A percentile compares a stretch with the other conserved stretches of the same genome.
phyloP scores from a whole-genome alignment of 2,888 invertebrate species.

The Diaperis boleti region DNA sequence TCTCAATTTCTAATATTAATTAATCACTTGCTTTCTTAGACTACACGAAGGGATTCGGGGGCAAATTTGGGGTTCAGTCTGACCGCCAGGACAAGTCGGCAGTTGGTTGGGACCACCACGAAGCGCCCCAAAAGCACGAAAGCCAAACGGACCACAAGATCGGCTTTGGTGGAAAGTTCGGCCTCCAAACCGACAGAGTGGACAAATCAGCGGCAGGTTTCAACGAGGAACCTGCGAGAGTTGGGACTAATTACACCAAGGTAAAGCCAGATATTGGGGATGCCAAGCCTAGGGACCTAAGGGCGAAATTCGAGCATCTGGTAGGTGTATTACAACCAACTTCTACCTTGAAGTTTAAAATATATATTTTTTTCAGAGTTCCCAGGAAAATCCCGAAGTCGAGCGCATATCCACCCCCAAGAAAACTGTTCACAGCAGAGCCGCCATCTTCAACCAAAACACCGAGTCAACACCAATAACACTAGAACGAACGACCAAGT shows the following conservation, averaged over 20 bases:
- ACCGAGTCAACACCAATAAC: slow-evolving; percentile 44
- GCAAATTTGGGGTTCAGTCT: slow-evolving; percentile 80
- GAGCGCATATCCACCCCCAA: slow-evolving; percentile 55
- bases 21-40: too few relatives aligned
- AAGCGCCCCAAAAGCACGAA: slow-evolving; percentile 75
- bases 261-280: slow-evolving; percentile 74
- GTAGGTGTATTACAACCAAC: too few relatives aligned
- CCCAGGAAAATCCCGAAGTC: slow-evolving; percentile 49
- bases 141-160: slow-evolving; percentile 79
- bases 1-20: too few relatives aligned
- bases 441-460: slow-evolving; percentile 56
- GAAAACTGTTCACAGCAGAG: slow-evolving; percentile 59
- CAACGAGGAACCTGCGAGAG: slow-evolving; percentile 75
- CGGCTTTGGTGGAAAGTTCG: slow-evolving; percentile 87
- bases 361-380: too few relatives aligned
- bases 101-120: slow-evolving; percentile 83
- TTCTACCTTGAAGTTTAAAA: too few relatives aligned
- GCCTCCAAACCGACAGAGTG: slow-evolving; percentile 81
- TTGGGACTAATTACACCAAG: slow-evolving; percentile 76
- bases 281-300: slow-evolving; percentile 81
- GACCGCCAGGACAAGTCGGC: slow-evolving; percentile 82
- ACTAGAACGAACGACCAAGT: slow-evolving; percentile 55
- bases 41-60: slow-evolving; percentile 78
- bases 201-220: slow-evolving; percentile 86
- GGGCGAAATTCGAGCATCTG: slow-evolving; percentile 89